phyloP scores from a whole-genome alignment of 2,113 vertebrate genomes.

The Psettodes erumei region DNA sequence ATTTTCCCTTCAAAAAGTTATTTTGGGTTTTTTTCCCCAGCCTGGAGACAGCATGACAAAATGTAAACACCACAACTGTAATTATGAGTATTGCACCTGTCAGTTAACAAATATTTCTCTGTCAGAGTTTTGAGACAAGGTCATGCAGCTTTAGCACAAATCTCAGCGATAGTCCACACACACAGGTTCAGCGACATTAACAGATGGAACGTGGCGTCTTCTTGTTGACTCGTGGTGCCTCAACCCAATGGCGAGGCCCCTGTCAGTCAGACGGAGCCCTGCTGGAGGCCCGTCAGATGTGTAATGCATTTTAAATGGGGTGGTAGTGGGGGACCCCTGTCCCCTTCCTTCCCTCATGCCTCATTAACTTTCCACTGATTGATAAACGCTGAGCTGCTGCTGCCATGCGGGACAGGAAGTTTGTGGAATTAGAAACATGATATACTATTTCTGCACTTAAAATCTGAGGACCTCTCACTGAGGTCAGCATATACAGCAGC shows the following conservation, averaged over 20 bases:
- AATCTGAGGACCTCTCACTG: too few relatives aligned
- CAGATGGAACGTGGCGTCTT: not conserved
- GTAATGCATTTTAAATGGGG: conserved; percentile 71
- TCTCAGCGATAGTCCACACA: not conserved
- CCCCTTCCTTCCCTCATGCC: conserved; percentile 16
- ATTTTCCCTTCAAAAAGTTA: conserved; percentile 32
- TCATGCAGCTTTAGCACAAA: conserved; percentile 3
- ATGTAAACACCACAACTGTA: conserved; percentile 44
- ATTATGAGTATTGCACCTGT: conserved; percentile 34
- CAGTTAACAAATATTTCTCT: conserved; percentile 30
- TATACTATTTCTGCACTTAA: conserved; percentile 12
- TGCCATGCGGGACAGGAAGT: conserved; percentile 16
- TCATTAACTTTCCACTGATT: conserved; percentile 76
- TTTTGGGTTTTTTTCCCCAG: not conserved
- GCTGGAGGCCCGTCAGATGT: conserved; percentile 32
- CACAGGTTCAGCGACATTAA: conserved; percentile 20
- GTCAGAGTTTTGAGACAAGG: conserved; percentile 14
- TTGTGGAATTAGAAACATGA: conserved; percentile 46
- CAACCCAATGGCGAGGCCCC: not conserved
- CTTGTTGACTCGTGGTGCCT: conserved; percentile 15
- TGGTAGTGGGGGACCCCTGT: conserved; percentile 30
- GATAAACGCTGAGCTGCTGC: conserved; percentile 62
- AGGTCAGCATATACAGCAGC: not conserved
- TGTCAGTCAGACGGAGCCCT: conserved; percentile 42
- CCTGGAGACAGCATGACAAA: conserved; percentile 29